Base-by-base conservation (phyloP, 2,113 vertebrate species). In the Tragelaphus scriptus region DNA sequence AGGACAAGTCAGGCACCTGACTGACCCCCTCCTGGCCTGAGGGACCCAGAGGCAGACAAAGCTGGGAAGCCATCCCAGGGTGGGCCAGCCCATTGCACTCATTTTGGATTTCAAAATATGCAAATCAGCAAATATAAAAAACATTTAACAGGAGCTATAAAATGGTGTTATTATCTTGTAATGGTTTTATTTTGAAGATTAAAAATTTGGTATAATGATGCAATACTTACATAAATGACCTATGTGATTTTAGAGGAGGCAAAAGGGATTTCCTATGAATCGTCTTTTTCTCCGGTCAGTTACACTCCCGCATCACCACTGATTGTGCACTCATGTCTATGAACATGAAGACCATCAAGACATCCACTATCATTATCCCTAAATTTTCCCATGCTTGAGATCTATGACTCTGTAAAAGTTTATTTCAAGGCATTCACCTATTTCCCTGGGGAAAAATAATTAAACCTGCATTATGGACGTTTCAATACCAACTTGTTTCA, bases 151-250 rank as follows among this genome's bases (percentile, higher is more conserved):
- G 86, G 82, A 93, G 86, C 95, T 85, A 97, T 94, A 96, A 92
- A 94, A 94, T 92, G 68, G 10, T 93, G 94, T 86, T 91, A 97
- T 93, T 97, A 91, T 95, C 97, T 85, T 89, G 59, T 86, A 96
- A 96, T 94, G 86, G 86, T 95, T 94, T 96, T 97, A 98, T 91
- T 96, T 91, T 95, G 88, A 97, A 97, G 86, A 98, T 95, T 97
- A 94, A 89, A 98, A 97, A 77, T 95, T 84, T 88, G 81, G 47
- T 49, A 94, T 92, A 81, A 96, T 91, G 95, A 80, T 93, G 49
- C 47, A 96, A 96, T 89, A 71, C 84, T 96, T 92, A 96, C 88
- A 97, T 84, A 93, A 97, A 97, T 97, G 87, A 97, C 90, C 88
- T 97, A 55, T 61, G 88, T 79, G 90, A 91, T 95, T 91, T 7